Percentiles rank a stretch among this genome's conserved stretches.
These are phyloP conservation scores for Psix sp. DNA, from an alignment of 1,140 invertebrate genomes.

Conservation along the genomic window DNA sequence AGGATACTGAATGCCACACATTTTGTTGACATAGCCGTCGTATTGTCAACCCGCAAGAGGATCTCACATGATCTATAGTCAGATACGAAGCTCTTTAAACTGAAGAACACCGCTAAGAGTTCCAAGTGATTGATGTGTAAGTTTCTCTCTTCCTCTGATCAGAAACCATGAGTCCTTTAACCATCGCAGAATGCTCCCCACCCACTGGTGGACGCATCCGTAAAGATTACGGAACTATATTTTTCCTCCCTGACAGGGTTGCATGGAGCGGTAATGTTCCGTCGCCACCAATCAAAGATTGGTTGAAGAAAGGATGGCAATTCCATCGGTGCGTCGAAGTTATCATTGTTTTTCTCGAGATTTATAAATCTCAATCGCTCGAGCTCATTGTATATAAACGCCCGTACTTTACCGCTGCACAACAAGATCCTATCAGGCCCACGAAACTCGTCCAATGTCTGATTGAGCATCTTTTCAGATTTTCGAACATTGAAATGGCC, in stretches of 20 bases:
- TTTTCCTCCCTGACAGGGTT: too few relatives aligned
- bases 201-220: slow-evolving; percentile 17
- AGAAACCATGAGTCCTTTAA: slow-evolving; percentile 16
- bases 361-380: too few relatives aligned
- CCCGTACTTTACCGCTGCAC: too few relatives aligned
- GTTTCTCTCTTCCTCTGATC: neutral
- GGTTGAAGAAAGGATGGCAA: neutral
- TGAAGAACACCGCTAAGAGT: slow-evolving; percentile 18
- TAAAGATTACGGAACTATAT: slow-evolving; percentile 6
- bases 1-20: neutral
- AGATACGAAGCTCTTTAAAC: slow-evolving; percentile 19
- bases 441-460: neutral
- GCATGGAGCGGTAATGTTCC: neutral
- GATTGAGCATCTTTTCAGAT: neutral
- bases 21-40: slow-evolving; percentile 10
- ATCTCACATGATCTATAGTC: neutral
- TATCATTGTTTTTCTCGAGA: too few relatives aligned
- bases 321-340: too few relatives aligned
- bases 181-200: slow-evolving; percentile 19
- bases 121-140: slow-evolving; percentile 32
- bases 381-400: too few relatives aligned
- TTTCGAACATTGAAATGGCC: slow-evolving; percentile 7
- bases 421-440: too few relatives aligned
- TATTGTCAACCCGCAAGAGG: slow-evolving; percentile 12
- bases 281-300: slow-evolving; percentile 15